phyloP scores from a whole-genome alignment of 2,113 vertebrate genomes.

The Nibea albiflora region DNA sequence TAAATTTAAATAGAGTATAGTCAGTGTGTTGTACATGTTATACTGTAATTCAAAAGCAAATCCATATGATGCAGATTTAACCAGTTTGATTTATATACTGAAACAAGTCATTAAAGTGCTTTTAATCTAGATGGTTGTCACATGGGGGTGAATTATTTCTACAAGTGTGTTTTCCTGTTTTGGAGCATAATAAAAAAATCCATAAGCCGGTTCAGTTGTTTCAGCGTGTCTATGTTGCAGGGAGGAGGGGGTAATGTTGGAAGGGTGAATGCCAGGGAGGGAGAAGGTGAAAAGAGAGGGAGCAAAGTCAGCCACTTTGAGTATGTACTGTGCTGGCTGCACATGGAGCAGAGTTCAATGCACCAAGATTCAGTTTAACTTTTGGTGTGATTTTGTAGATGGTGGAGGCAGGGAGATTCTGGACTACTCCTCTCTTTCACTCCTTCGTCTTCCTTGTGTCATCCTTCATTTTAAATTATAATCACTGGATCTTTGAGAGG shows the following conservation, averaged over 20 bases:
- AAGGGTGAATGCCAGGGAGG: constrained; percentile 39
- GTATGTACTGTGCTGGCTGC: not conserved
- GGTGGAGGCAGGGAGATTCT: not conserved
- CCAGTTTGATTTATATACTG: not conserved
- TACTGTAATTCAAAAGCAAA: not conserved
- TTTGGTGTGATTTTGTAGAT: not conserved
- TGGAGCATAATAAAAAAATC: constrained; percentile 3
- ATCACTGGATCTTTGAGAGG: not conserved
- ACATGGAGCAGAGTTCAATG: not conserved
- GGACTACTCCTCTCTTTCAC: not conserved
- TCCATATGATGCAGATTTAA: not conserved
- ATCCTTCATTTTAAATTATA: not conserved
- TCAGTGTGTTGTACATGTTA: not conserved
- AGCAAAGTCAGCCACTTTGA: constrained; percentile 24
- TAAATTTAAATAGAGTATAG: not conserved
- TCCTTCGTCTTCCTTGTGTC: not conserved
- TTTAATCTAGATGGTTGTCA: not conserved
- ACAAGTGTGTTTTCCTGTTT: constrained; percentile 5
- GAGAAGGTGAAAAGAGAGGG: constrained; percentile 23
- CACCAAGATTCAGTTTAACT: not conserved
- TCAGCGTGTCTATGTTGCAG: constrained; percentile 24
- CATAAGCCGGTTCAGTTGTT: not conserved
- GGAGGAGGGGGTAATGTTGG: constrained; percentile 3
- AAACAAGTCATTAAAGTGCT: not conserved
- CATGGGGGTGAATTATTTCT: not conserved